A percentile compares a stretch with the other conserved stretches of the same genome.
Evolutionary conservation across 2,113 vertebrate species (phyloP).

Genomic region (Laticauda colubrina): DNA sequence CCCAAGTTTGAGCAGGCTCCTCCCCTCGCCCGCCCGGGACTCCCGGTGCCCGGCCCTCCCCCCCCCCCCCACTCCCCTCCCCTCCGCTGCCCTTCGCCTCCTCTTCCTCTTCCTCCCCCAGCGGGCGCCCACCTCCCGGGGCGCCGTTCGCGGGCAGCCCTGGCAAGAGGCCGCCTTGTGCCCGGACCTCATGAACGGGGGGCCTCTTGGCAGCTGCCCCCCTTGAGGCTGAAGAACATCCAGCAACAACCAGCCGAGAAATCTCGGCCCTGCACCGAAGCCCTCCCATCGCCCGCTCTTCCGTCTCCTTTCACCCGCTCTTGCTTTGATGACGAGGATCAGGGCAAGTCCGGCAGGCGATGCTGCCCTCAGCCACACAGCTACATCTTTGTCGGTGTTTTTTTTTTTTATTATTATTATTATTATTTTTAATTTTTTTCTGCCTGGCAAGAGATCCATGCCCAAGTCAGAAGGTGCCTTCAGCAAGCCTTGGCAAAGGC

Average conservation of each 20-base stretch:
- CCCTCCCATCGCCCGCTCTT: too few species aligned
- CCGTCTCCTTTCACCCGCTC: not conserved
- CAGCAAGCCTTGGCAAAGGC: not conserved
- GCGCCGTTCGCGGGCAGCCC: too few species aligned
- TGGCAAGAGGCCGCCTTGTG: not conserved
- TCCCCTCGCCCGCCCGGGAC: not conserved
- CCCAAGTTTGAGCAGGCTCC: slow-evolving; percentile 10
- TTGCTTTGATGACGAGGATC: not conserved
- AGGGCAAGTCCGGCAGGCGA: not conserved
- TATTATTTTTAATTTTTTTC: not conserved
- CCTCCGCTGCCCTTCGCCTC: not conserved
- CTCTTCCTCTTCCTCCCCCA: not conserved
- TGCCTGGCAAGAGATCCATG: not conserved
- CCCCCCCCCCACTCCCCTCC: not conserved
- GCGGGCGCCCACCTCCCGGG: not conserved
- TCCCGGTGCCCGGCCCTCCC: not conserved
- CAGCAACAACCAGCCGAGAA: not conserved
- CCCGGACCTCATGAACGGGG: not conserved
- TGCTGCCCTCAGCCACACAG: not conserved
- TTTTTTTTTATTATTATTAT: too few species aligned
- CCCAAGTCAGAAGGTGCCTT: not conserved
- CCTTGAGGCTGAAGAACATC: not conserved
- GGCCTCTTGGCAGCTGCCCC: not conserved
- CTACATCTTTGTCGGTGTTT: not conserved
- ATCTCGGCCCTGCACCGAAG: not conserved